Base-by-base conservation (phyloP, 2,888 invertebrate species). In the Druceiella hillmani region DNA sequence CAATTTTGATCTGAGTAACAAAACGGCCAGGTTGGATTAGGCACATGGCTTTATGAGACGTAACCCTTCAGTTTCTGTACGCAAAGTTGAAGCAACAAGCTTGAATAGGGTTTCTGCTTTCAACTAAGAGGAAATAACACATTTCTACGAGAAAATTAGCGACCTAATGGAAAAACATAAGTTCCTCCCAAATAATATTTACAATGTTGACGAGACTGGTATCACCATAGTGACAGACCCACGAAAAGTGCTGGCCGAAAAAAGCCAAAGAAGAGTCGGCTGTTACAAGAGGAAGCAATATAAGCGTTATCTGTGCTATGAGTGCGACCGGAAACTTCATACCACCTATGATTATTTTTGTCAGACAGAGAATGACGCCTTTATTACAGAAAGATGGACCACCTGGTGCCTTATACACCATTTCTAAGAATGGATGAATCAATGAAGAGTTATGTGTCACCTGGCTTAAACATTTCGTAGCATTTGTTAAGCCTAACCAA, bases 61-160 rank as follows among this genome's bases (percentile, higher is more conserved):
- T n/a, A n/a, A n/a, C n/a, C n/a, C n/a, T n/a, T n/a, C n/a, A n/a
- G n/a, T n/a, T n/a, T n/a, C n/a, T n/a, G n/a, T n/a, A n/a, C n/a
- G n/a, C n/a, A n/a, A n/a, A n/a, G n/a, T n/a, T n/a, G n/a, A n/a
- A n/a, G n/a, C n/a, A n/a, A n/a, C n/a, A n/a, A n/a, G n/a, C n/a
- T n/a, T n/a, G n/a, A n/a, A n/a, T n/a, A n/a, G n/a, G n/a, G n/a
- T n/a, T n/a, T n/a, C n/a, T n/a, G n/a, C n/a, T n/a, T n/a, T n/a
- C n/a, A n/a, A n/a, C n/a, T n/a, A n/a, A 86, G 54, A 72, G 39
- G 43, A 47, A 44, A 42, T 49, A 41, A 45, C 39, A 24, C 33
- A 35, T 33, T 47, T 47, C 32, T 47, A 41, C 31, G 25, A 39
- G 29, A 37, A 25, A 24, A 30, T 40, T 38, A 38, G 37, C 12